phyloP scores from a whole-genome alignment of 2,888 invertebrate genomes.

The Terebella lapidaria region DNA sequence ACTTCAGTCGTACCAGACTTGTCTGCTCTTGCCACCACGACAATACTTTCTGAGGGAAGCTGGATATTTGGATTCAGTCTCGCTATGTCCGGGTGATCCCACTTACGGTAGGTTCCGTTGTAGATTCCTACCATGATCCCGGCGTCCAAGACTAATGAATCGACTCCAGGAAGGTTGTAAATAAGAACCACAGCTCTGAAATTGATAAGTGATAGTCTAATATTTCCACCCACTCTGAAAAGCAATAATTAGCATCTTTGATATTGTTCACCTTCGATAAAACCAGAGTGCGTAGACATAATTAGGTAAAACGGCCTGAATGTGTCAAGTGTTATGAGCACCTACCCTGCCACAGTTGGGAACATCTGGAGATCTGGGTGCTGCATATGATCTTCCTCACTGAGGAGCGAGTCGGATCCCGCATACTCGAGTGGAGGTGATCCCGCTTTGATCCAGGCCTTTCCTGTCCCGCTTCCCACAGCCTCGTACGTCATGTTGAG shows the following conservation, averaged over 20 bases:
- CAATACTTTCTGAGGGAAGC: conserved; percentile 29
- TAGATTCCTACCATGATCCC: conserved; percentile 45
- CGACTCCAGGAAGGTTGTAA: too few species aligned
- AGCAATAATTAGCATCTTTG: too few species aligned
- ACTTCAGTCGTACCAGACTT: conserved; percentile 43
- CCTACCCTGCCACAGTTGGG: neutral
- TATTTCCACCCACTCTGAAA: too few species aligned
- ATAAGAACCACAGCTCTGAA: too few species aligned
- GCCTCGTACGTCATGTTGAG: neutral
- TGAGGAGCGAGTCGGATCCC: neutral
- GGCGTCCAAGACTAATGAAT: too few species aligned
- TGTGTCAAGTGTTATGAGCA: too few species aligned
- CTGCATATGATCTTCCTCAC: neutral
- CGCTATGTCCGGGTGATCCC: conserved; percentile 33
- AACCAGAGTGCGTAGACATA: too few species aligned
- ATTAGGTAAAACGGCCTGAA: too few species aligned
- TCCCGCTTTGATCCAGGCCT: neutral
- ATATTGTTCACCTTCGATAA: too few species aligned
- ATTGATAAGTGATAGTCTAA: too few species aligned
- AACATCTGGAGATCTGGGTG: neutral
- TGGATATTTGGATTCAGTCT: conserved; percentile 24
- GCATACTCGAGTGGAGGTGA: neutral
- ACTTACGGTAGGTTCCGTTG: conserved; percentile 33
- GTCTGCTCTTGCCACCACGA: conserved; percentile 36
- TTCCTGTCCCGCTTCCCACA: neutral